phyloP scores from a whole-genome alignment of 2,113 vertebrate genomes.

The Brachyhypopomus gauderio region DNA sequence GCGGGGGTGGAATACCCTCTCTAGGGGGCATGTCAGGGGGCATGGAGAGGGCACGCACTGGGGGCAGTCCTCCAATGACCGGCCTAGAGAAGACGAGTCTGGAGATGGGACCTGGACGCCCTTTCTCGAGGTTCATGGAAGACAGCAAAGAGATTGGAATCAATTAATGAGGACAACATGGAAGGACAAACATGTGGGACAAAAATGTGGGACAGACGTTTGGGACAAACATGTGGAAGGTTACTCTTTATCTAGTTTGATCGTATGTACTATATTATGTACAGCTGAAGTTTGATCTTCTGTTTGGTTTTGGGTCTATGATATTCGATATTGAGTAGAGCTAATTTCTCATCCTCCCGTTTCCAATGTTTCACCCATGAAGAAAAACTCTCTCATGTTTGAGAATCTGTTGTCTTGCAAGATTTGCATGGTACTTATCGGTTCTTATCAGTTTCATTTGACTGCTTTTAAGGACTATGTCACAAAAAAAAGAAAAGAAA shows the following conservation, averaged over 20 bases:
- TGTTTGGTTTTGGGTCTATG: conserved; percentile 77
- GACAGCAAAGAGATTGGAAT: conserved; percentile 99
- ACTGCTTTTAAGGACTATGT: conserved; percentile 77
- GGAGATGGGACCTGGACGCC: conserved; percentile 82
- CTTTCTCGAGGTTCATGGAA: conserved; percentile 96
- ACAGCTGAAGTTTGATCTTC: conserved; percentile 76
- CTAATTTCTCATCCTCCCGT: conserved; percentile 74
- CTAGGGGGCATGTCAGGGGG: conserved; percentile 83
- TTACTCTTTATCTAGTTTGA: conserved; percentile 78
- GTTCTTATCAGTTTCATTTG: conserved; percentile 79
- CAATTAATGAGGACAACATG: conserved; percentile 79
- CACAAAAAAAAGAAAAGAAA: conserved; percentile 66
- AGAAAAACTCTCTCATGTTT: conserved; percentile 82
- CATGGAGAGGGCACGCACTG: conserved; percentile 87
- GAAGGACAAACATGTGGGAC: conserved; percentile 52
- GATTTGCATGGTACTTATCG: conserved; percentile 85
- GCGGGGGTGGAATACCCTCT: conserved; percentile 85
- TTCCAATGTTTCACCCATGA: conserved; percentile 76
- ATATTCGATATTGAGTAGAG: conserved; percentile 81
- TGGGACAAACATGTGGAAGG: too few relatives aligned
- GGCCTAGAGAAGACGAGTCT: conserved; percentile 86
- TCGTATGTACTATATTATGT: conserved; percentile 78
- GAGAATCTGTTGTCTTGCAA: conserved; percentile 85
- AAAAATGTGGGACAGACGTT: too few relatives aligned
- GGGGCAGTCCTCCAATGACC: conserved; percentile 84